Percentiles rank a stretch among this genome's conserved stretches.
phyloP scores from a whole-genome alignment of 2,797 vertebrate genomes.

The Chanos chanos region DNA sequence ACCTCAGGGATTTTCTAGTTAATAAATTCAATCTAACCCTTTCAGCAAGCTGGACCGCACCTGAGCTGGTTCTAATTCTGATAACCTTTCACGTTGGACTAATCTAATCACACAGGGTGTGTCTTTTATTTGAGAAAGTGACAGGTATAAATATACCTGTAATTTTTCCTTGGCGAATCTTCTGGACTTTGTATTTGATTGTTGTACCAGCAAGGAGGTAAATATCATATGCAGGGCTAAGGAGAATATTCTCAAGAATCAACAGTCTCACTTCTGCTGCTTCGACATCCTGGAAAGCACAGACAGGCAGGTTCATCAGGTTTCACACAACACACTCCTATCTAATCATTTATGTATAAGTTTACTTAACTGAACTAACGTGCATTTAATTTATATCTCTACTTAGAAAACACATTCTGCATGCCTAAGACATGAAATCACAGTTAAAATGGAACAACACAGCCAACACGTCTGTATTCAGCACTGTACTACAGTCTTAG shows the following conservation, averaged over 20 bases:
- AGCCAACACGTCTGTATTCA: too few relatives aligned
- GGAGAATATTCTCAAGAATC: slow-evolving; percentile 95
- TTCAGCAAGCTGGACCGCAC: too few relatives aligned
- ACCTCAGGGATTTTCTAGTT: too few relatives aligned
- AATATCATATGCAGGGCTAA: slow-evolving; percentile 85
- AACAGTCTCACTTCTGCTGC: slow-evolving; percentile 90
- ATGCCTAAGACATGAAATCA: too few relatives aligned
- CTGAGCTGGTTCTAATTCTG: too few relatives aligned
- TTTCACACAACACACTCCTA: not conserved
- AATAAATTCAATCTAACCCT: too few relatives aligned
- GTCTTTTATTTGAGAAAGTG: not conserved
- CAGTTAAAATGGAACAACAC: too few relatives aligned
- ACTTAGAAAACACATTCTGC: too few relatives aligned
- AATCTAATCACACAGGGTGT: not conserved
- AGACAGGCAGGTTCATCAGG: slow-evolving; percentile 42
- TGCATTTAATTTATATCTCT: too few relatives aligned
- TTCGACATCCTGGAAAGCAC: slow-evolving; percentile 77
- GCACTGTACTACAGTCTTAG: too few relatives aligned
- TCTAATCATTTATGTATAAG: not conserved
- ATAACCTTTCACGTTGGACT: not conserved
- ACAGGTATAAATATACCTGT: slow-evolving; percentile 71
- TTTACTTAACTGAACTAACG: too few relatives aligned
- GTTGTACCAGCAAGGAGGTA: slow-evolving; percentile 89
- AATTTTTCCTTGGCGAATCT: slow-evolving; percentile 90
- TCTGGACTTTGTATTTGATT: slow-evolving; percentile 88